These are phyloP conservation scores for Perizoma affinitatum DNA, from an alignment of 2,888 invertebrate genomes.

Conservation along the genomic window DNA sequence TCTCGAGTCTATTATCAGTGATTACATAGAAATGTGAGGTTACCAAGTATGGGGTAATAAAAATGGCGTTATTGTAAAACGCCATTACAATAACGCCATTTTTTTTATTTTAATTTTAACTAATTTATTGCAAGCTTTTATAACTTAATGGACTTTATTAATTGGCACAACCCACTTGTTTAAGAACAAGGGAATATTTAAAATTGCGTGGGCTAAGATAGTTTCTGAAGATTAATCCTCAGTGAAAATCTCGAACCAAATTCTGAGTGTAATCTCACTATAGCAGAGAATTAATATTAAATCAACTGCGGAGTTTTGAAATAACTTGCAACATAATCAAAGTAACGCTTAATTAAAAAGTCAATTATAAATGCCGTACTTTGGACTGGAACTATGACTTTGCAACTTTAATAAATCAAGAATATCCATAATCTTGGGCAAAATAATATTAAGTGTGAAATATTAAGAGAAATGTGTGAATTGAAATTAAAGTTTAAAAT, in stretches of 20 bases:
- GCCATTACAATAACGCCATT: too few relatives aligned
- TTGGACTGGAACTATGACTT: slow-evolving; percentile 25
- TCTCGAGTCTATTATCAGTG: too few relatives aligned
- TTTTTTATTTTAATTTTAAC: too few relatives aligned
- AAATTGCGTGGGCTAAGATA: too few relatives aligned
- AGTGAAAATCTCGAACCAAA: not conserved
- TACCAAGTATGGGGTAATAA: too few relatives aligned
- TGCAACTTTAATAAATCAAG: slow-evolving; percentile 35
- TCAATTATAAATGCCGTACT: slow-evolving; percentile 50
- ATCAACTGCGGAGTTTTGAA: slow-evolving; percentile 42
- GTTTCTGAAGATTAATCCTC: not conserved
- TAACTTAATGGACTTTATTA: too few relatives aligned
- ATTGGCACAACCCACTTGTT: too few relatives aligned
- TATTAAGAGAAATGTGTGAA: slow-evolving; percentile 1
- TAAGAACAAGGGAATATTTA: too few relatives aligned
- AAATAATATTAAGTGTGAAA: slow-evolving; percentile 14
- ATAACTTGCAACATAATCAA: slow-evolving; percentile 45
- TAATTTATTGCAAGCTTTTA: too few relatives aligned
- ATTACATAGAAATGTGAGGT: too few relatives aligned
- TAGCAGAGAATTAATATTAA: slow-evolving; percentile 37
- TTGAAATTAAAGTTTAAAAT: not conserved
- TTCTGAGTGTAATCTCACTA: slow-evolving; percentile 13
- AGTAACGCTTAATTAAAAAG: slow-evolving; percentile 64
- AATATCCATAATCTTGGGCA: slow-evolving; percentile 8
- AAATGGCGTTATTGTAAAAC: too few relatives aligned